A percentile compares a stretch with the other conserved stretches of the same genome.
phyloP scores from a whole-genome alignment of 2,113 vertebrate species.

The Sinocyclocheilus grahami region DNA sequence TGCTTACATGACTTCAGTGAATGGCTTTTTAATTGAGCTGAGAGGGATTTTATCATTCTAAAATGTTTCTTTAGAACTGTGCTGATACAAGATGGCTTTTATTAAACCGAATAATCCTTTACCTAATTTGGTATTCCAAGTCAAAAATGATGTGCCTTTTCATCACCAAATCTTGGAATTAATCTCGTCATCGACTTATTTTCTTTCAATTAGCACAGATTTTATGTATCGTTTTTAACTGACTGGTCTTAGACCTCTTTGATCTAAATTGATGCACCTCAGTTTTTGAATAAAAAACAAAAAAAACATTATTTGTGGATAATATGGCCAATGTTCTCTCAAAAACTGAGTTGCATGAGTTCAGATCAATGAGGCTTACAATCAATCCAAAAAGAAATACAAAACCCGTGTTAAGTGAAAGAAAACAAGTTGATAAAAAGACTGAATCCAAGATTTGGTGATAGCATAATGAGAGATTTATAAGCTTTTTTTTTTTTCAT shows the following conservation, averaged over 20 bases:
- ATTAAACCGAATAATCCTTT: background rate
- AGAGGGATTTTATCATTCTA: background rate
- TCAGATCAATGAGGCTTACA: no score
- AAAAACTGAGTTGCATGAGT: no score
- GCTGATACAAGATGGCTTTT: background rate
- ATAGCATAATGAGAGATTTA: no score
- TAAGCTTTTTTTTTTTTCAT: no score
- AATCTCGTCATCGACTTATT: background rate
- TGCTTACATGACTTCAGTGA: background rate
- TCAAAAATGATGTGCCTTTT: background rate
- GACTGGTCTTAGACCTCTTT: background rate
- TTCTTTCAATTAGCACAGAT: background rate
- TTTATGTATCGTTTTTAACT: background rate
- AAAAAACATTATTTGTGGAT: no score
- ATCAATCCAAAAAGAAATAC: no score
- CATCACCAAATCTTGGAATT: background rate
- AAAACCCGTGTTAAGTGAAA: no score
- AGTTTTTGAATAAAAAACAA: background rate
- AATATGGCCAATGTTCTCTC: no score
- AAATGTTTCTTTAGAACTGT: background rate
- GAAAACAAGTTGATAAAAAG: no score
- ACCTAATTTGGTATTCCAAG: background rate
- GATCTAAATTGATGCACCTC: no score
- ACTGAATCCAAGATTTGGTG: no score
- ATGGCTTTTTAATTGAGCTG: background rate